A percentile compares a stretch with the other conserved stretches of the same genome.
phyloP scores from a whole-genome alignment of 2,113 vertebrate species.

The Myodes glareolus region DNA sequence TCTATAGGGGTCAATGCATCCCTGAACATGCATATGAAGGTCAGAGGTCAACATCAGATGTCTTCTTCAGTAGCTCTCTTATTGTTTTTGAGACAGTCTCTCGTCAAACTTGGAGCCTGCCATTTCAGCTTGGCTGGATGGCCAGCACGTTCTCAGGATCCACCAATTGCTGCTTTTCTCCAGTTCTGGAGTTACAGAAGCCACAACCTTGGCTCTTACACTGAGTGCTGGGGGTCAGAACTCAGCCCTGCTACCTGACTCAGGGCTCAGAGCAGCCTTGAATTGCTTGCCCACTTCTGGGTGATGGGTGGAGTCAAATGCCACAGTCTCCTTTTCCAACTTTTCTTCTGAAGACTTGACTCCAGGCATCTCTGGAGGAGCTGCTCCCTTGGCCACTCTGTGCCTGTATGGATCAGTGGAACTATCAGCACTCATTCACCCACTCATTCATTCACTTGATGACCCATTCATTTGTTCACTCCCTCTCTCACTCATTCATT shows the following conservation, averaged over 20 bases:
- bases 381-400: too few relatives aligned
- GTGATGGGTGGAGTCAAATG: fast-evolving
- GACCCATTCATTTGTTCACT: not conserved
- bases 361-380: fast-evolving
- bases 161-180: not conserved
- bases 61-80: not conserved
- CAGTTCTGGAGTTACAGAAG: too few relatives aligned
- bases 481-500: not conserved
- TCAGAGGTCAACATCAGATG: not conserved
- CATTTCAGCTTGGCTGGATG: not conserved
- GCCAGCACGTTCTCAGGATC: not conserved
- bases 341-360: not conserved
- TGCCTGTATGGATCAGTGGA: not conserved
- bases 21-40: not conserved
- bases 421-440: not conserved
- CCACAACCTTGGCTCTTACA: not conserved
- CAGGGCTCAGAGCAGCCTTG: not conserved
- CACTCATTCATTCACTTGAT: not conserved
- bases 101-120: not conserved
- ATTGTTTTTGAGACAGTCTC: not conserved
- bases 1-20: not conserved
- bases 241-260: not conserved
- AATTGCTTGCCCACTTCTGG: not conserved
- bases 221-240: not conserved
- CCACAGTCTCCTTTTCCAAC: fast-evolving